Conservation (phyloP, 2,888 invertebrate species). For the Apodemia zela region DNA sequence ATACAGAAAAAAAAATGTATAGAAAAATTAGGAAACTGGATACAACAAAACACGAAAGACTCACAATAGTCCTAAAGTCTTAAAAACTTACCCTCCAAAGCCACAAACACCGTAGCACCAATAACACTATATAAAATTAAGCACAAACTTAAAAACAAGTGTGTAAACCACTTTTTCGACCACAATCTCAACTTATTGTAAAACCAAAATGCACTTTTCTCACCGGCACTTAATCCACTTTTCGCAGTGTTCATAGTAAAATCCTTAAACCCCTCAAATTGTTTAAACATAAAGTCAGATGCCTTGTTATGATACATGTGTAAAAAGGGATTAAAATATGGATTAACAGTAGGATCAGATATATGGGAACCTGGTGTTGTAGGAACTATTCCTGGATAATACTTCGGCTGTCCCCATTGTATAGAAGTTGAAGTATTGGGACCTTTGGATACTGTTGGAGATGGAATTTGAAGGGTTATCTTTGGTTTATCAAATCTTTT, state of each 20-base stretch:
- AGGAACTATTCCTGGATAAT: slow-evolving; percentile 42
- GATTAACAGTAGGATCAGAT: slow-evolving; percentile 57
- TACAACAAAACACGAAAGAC: too few species aligned
- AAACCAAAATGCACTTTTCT: slow-evolving; percentile 89
- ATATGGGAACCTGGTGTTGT: slow-evolving; percentile 55
- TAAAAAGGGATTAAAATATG: slow-evolving; percentile 61
- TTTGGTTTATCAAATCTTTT: slow-evolving; percentile 60
- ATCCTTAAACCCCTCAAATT: slow-evolving; percentile 88
- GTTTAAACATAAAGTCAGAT: slow-evolving; percentile 89
- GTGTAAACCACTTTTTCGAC: slow-evolving; percentile 93
- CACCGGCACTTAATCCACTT: slow-evolving; percentile 90
- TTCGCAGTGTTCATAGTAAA: slow-evolving; percentile 86
- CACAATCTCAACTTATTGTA: slow-evolving; percentile 88
- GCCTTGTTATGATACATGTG: slow-evolving; percentile 83
- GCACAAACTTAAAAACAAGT: slow-evolving; percentile 90
- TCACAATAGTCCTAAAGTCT: not conserved
- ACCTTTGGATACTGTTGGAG: slow-evolving; percentile 44
- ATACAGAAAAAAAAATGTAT: too few species aligned
- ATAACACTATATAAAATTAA: slow-evolving; percentile 88
- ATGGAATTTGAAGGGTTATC: slow-evolving; percentile 73
- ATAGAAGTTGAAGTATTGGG: slow-evolving; percentile 46
- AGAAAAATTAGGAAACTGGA: too few species aligned
- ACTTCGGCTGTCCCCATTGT: slow-evolving; percentile 42
- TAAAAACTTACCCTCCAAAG: slow-evolving; percentile 85
- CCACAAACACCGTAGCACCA: slow-evolving; percentile 89